Conservation (phyloP, 1,140 invertebrate species). For the Ectropis grisescens region DNA sequence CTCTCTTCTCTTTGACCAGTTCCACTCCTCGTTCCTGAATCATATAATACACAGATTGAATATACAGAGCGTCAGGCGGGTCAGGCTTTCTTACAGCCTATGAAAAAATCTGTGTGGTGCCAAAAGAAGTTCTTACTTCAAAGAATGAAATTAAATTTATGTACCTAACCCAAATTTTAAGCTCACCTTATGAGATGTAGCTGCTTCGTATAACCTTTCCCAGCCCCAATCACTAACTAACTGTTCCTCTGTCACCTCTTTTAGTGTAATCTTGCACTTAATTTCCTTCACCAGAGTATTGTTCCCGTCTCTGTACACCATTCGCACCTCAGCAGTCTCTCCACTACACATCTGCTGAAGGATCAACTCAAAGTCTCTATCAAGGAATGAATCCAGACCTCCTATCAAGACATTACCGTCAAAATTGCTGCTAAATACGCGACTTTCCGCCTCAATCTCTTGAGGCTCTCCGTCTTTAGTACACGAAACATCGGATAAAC, state of each 20-base stretch:
- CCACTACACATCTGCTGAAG: constrained; percentile 52
- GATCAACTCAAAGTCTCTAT: constrained; percentile 47
- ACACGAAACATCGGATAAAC: constrained; percentile 28
- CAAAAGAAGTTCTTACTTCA: no score
- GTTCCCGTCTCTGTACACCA: constrained; percentile 36
- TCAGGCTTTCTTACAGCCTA: no score
- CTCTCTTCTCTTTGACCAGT: constrained; percentile 39
- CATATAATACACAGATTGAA: background rate
- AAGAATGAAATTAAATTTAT: no score
- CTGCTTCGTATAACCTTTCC: constrained; percentile 38
- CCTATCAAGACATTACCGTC: constrained; percentile 54
- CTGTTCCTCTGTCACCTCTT: constrained; percentile 50
- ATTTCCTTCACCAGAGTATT: constrained; percentile 32
- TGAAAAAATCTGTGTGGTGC: no score
- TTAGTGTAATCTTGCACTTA: constrained; percentile 36
- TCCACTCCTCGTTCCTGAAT: constrained; percentile 38
- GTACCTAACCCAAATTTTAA: no score
- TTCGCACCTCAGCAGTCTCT: constrained; percentile 26
- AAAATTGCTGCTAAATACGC: constrained; percentile 35
- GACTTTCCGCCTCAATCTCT: constrained; percentile 36
- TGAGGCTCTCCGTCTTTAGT: constrained; percentile 21
- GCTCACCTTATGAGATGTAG: constrained; percentile 40
- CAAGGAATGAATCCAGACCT: constrained; percentile 41
- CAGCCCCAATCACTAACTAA: constrained; percentile 53
- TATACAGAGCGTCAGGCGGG: background rate